These are phyloP conservation scores for Megalops cyprinoides DNA, from an alignment of 2,797 vertebrate genomes.

Conservation along the genomic window DNA sequence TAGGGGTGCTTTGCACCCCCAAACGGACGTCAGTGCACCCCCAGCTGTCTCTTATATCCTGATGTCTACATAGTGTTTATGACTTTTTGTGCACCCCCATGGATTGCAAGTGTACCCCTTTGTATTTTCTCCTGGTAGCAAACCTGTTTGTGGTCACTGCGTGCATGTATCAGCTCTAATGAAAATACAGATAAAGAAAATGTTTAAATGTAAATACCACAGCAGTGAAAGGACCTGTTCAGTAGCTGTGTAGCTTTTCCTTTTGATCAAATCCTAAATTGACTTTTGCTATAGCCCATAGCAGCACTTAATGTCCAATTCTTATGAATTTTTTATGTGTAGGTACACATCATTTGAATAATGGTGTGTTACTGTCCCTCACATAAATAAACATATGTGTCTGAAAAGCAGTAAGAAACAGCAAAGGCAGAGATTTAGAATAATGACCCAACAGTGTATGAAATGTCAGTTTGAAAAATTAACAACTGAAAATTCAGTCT, in stretches of 20 bases:
- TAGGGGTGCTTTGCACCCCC: no score
- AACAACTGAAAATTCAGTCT: not conserved
- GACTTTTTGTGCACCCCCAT: no score
- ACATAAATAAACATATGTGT: no score
- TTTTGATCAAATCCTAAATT: conserved; percentile 12
- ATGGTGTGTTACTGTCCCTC: not conserved
- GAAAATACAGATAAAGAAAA: conserved; percentile 8
- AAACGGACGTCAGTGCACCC: no score
- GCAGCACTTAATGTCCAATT: not conserved
- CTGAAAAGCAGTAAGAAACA: not conserved
- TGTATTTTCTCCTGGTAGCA: no score
- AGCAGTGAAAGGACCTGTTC: not conserved
- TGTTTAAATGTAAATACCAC: not conserved
- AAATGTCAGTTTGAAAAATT: not conserved
- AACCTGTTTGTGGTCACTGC: no score
- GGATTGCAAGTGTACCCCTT: no score
- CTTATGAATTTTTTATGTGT: conserved; percentile 19
- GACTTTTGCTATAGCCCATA: conserved; percentile 6
- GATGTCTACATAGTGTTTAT: no score
- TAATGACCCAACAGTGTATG: not conserved
- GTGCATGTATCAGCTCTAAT: not conserved
- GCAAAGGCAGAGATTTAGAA: not conserved
- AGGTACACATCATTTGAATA: not conserved
- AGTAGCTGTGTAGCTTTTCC: not conserved
- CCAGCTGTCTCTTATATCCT: no score